phyloP scores from a whole-genome alignment of 30 jellyfish, hydroid and myxozoan genomes.

The Phacellophora camtschatica region DNA sequence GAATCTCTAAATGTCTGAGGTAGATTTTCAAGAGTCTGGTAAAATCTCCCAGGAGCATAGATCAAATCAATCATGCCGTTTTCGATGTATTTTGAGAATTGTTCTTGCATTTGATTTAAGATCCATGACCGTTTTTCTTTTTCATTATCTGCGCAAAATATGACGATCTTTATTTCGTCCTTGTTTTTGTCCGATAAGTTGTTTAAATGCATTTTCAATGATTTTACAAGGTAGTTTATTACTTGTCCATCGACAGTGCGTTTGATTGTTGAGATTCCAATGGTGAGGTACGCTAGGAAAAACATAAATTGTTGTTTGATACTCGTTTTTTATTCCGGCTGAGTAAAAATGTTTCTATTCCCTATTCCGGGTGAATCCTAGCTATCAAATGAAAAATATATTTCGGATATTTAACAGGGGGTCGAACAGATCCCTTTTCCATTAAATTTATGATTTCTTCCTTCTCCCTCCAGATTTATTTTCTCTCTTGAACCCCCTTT shows the following conservation, averaged over 20 bases:
- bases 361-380: too few relatives aligned
- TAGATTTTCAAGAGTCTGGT: constrained; percentile 16
- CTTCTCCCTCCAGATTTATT: too few relatives aligned
- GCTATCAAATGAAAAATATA: too few relatives aligned
- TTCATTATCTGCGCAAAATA: constrained; percentile 57
- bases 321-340: too few relatives aligned
- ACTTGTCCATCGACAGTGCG: constrained; percentile 15
- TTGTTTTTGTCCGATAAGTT: constrained; percentile 18
- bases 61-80: constrained; percentile 52
- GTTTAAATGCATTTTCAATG: constrained; percentile 9
- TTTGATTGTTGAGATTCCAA: constrained; percentile 74
- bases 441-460: too few relatives aligned
- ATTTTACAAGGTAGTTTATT: constrained; percentile 14
- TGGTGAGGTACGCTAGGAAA: too few relatives aligned
- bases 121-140: constrained; percentile 15
- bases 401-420: too few relatives aligned
- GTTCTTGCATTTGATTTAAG: neutral
- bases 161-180: constrained; percentile 6
- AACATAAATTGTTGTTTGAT: too few relatives aligned
- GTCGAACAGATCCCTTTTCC: too few relatives aligned
- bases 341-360: too few relatives aligned
- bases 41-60: constrained; percentile 51
- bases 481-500: too few relatives aligned
- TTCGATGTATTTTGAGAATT: constrained; percentile 4
- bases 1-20: constrained; percentile 41